phyloP scores from a whole-genome alignment of 2,888 invertebrate genomes.

The Lepidocyrtinus sp. region DNA sequence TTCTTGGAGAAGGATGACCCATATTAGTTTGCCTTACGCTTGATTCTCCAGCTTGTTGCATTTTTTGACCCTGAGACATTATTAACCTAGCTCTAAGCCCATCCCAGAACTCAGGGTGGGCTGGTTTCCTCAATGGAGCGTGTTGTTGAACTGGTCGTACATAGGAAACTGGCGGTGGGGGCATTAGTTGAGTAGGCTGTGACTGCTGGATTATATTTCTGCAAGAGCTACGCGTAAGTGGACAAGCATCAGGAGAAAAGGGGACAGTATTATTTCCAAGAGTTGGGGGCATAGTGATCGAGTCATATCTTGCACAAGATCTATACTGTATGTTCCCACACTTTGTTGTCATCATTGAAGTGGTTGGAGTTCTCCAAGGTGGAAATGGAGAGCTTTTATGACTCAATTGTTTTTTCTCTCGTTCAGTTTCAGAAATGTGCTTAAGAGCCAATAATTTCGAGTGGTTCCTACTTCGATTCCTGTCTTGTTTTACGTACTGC shows the following conservation, averaged over 20 bases:
- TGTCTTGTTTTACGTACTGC: slow-evolving; percentile 27
- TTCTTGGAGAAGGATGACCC: neutral
- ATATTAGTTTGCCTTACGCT: neutral
- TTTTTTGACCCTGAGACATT: slow-evolving; percentile 4
- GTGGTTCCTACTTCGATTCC: neutral
- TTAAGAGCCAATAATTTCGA: slow-evolving; percentile 16
- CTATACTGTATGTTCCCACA: neutral
- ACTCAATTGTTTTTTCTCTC: neutral
- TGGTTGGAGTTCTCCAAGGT: neutral
- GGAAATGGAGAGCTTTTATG: neutral
- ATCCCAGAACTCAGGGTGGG: slow-evolving; percentile 32
- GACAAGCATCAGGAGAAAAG: neutral
- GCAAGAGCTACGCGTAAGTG: neutral
- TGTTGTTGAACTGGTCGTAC: neutral
- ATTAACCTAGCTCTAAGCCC: slow-evolving; percentile 14
- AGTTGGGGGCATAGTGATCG: neutral
- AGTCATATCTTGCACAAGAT: neutral
- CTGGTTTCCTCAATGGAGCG: neutral
- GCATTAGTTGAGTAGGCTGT: neutral
- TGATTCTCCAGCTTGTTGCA: no score
- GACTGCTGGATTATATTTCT: neutral
- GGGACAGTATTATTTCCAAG: neutral
- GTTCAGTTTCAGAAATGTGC: neutral
- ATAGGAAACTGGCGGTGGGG: neutral
- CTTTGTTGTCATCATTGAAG: neutral